Conservation (phyloP, 2,113 vertebrate species). For the Platysteira castanea region DNA sequence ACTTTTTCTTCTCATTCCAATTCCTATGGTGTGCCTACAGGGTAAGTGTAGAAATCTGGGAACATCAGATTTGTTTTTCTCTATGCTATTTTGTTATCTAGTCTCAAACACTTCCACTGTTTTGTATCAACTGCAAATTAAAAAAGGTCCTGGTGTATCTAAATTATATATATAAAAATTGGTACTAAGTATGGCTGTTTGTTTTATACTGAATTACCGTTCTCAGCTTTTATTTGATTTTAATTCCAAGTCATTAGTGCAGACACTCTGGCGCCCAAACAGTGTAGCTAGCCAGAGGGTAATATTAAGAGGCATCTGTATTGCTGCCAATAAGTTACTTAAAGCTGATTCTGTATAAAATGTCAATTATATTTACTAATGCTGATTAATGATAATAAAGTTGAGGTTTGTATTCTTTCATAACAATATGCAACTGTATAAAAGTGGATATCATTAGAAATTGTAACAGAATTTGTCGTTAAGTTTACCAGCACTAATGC, state of each 20-base stretch:
- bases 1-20: slow-evolving; percentile 5
- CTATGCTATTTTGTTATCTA: neutral
- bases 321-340: slow-evolving; percentile 62
- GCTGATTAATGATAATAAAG: slow-evolving; percentile 53
- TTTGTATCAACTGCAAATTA: neutral
- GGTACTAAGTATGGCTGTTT: neutral
- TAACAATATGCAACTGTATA: neutral
- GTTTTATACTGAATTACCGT: slow-evolving; percentile 25
- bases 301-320: slow-evolving; percentile 50
- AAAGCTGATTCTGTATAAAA: slow-evolving; percentile 56
- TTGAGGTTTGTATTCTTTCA: neutral
- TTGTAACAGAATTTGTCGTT: neutral
- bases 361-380: slow-evolving; percentile 66
- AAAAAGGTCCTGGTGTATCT: neutral
- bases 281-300: slow-evolving; percentile 43
- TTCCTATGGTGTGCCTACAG: slow-evolving; percentile 21
- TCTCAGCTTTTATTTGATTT: slow-evolving; percentile 62
- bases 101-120: neutral
- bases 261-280: slow-evolving; percentile 39
- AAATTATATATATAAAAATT: neutral
- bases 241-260: slow-evolving; percentile 58
- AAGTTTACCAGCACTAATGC: neutral
- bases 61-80: neutral
- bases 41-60: neutral
- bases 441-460: neutral